phyloP scores from a whole-genome alignment of 2,888 invertebrate species.

The Xiphydria camelus region DNA sequence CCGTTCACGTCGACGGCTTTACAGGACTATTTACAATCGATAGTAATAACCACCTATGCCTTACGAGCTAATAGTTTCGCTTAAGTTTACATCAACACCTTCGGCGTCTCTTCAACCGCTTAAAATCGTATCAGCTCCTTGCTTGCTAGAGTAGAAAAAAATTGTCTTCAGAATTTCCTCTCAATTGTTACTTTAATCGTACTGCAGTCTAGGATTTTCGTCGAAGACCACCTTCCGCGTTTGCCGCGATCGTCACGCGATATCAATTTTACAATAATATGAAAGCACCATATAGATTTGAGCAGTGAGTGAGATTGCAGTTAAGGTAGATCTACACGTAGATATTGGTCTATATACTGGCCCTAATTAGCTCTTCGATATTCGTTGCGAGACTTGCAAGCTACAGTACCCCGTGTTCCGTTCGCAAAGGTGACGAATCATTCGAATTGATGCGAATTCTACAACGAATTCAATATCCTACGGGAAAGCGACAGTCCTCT shows the following conservation, averaged over 20 bases:
- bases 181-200: background rate
- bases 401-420: background rate
- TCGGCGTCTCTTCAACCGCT: background rate
- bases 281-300: constrained; percentile 43
- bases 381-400: too few relatives aligned
- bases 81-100: too few relatives aligned
- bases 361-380: constrained; percentile 20
- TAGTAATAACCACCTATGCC: constrained; percentile 14
- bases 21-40: constrained; percentile 7
- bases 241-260: too few relatives aligned
- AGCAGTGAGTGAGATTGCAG: constrained; percentile 32
- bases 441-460: constrained; percentile 23
- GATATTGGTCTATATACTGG: constrained; percentile 26
- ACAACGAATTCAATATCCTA: constrained; percentile 36
- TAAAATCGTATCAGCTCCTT: too few relatives aligned
- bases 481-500: too few relatives aligned
- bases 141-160: too few relatives aligned
- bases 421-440: background rate
- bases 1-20: constrained; percentile 9
- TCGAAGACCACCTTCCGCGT: too few relatives aligned
- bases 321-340: constrained; percentile 13
- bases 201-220: background rate
- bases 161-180: background rate
- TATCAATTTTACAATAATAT: too few relatives aligned
- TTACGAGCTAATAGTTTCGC: constrained; percentile 30